Evolutionary conservation across 1,140 invertebrate genomes (phyloP).

Genomic region (Doryteuthis pealeii): DNA sequence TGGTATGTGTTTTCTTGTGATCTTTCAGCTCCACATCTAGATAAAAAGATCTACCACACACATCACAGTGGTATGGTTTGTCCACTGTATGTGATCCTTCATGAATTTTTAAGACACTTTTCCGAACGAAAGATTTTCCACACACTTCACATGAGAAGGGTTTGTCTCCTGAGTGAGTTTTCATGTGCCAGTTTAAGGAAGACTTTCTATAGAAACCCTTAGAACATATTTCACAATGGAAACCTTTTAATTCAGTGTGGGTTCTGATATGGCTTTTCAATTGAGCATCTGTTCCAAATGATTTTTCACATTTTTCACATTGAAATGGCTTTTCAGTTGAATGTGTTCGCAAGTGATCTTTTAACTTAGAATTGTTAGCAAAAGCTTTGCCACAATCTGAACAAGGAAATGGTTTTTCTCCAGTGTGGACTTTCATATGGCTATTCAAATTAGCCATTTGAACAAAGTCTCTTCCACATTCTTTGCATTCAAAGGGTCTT

Average conservation of each 20-base stretch:
- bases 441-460: constrained; percentile 1
- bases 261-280: background rate
- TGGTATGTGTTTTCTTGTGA: constrained; percentile 34
- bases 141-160: constrained; percentile 36
- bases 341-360: background rate
- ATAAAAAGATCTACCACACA: constrained; percentile 43
- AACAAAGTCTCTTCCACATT: constrained; percentile 40
- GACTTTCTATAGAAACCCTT: constrained; percentile 29
- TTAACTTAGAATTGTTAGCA: background rate
- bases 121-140: constrained; percentile 32
- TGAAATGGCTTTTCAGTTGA: background rate
- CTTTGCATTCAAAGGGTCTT: constrained; percentile 49
- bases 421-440: constrained; percentile 16
- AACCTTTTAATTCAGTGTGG: constrained; percentile 14
- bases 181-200: constrained; percentile 24
- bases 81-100: constrained; percentile 42
- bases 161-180: constrained; percentile 30
- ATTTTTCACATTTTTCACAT: constrained; percentile 6
- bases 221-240: constrained; percentile 29
- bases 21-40: constrained; percentile 26
- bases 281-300: background rate
- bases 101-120: constrained; percentile 35
- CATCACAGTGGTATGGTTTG: constrained; percentile 63
- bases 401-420: background rate
- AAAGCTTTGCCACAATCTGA: background rate